Evolutionary conservation across 2,113 vertebrate genomes (phyloP).

Genomic region (Gymnogyps californianus): DNA sequence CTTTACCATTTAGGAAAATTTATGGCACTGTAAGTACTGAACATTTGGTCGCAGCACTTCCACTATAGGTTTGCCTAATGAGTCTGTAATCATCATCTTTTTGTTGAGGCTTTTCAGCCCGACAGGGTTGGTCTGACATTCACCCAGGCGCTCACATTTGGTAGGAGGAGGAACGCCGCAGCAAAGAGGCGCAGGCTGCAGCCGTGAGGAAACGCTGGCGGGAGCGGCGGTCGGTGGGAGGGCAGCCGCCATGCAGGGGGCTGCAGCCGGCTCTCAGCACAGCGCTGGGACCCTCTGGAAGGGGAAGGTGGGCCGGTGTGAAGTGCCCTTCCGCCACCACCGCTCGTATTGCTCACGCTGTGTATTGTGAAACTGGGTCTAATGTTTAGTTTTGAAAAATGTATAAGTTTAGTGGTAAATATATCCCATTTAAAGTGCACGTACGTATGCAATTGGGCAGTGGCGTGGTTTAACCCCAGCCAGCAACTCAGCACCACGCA

Average conservation of each 20-base stretch:
- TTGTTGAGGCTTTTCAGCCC: neutral
- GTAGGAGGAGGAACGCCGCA: neutral
- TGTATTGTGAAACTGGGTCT: neutral
- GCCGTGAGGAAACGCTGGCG: neutral
- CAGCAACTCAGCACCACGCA: no score
- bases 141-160: neutral
- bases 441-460: neutral
- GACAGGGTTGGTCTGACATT: neutral
- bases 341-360: neutral
- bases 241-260: neutral
- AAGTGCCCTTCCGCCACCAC: neutral
- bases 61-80: constrained; percentile 37
- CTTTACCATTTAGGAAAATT: constrained; percentile 57
- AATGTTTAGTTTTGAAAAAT: neutral
- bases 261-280: neutral
- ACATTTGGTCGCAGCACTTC: constrained; percentile 50
- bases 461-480: no score
- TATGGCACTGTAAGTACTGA: constrained; percentile 38
- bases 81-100: constrained; percentile 46
- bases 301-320: neutral
- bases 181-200: neutral
- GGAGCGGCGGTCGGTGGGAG: neutral
- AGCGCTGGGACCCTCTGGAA: neutral
- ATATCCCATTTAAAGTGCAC: neutral
- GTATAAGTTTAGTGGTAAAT: neutral